Evolutionary conservation across 2,797 vertebrate genomes (phyloP), one percentile per base, ranked within the genome.

Genomic region (Gobio occitaniae): DNA sequence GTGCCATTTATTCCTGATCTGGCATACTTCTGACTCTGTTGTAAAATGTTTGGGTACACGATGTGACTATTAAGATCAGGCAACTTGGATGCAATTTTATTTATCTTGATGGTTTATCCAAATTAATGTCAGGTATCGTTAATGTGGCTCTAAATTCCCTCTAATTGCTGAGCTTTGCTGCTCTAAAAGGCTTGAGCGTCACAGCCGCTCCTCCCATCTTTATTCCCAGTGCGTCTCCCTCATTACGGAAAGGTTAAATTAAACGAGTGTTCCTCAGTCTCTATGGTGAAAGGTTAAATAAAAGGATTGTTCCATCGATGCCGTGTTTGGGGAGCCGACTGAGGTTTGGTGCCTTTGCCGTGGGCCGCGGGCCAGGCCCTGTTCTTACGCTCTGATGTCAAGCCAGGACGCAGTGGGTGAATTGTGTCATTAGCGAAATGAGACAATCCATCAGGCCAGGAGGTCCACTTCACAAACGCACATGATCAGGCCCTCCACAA

Each of bases 191-290:
- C 82, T 84, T 19, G 74, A 84, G 83, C 78, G 12, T 68, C 84
- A 69, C 84, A 80, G 71, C 75, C 38, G 9, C 78, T 82, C 78
- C 83, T 82, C 38, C 75, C 65, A 70, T 71, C 84, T 29, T 65
- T 78, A 85, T 84, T 82, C 77, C 84, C 52, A 41, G 71, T 78
- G 50, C 63, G 80, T 78, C 13, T 29, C 29, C 50, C 83, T 85
- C 87, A 89, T 89, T 88, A 88, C 29, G 17, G 61, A 89, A 89
- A 89, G 88, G 88, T 89, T 89, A 88, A 87, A 82, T 50, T 81
- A 82, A 86, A 74, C 50, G 29, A 83, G 82, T 85, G 85, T 83
- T 89, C 84, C 70, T 75, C 72, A 82, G 79, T 84, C 70, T 83
- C 52, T 86, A 70, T 85, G 83, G 70, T 65, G 32, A 85, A 88